These are phyloP conservation scores for Cyanoramphus novaezelandiae DNA, from an alignment of 2,113 vertebrate species.

Conservation along the genomic window DNA sequence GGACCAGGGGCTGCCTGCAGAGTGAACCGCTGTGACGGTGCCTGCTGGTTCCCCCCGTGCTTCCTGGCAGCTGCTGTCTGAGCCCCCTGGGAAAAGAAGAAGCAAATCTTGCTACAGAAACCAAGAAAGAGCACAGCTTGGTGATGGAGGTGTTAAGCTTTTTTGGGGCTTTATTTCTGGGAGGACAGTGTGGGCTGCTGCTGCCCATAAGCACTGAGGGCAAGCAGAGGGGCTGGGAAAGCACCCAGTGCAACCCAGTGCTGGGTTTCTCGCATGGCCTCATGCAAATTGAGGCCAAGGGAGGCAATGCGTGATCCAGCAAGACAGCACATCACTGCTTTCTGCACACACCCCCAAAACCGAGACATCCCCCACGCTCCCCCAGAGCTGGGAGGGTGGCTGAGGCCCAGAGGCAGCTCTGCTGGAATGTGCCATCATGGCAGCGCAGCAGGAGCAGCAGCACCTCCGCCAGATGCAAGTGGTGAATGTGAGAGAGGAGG, in stretches of 20 bases:
- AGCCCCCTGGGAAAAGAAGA: neutral
- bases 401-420: neutral
- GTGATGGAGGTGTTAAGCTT: rapidly evolving
- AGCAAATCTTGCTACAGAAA: neutral
- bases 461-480: neutral
- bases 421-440: rapidly evolving
- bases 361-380: neutral
- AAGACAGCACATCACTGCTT: neutral
- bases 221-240: neutral
- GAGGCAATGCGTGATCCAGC: rapidly evolving
- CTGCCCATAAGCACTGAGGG: neutral
- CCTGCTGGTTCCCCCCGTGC: neutral
- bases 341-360: neutral
- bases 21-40: rapidly evolving
- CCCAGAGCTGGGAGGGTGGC: rapidly evolving
- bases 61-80: neutral
- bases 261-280: neutral
- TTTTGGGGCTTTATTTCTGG: neutral
- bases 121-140: rapidly evolving
- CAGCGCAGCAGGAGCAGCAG: neutral
- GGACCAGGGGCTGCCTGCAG: neutral
- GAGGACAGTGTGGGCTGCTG: neutral
- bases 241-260: rapidly evolving
- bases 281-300: neutral
- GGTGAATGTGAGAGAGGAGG: neutral